phyloP scores from a whole-genome alignment of 2,888 invertebrate species.

The Chrysolina americana region DNA sequence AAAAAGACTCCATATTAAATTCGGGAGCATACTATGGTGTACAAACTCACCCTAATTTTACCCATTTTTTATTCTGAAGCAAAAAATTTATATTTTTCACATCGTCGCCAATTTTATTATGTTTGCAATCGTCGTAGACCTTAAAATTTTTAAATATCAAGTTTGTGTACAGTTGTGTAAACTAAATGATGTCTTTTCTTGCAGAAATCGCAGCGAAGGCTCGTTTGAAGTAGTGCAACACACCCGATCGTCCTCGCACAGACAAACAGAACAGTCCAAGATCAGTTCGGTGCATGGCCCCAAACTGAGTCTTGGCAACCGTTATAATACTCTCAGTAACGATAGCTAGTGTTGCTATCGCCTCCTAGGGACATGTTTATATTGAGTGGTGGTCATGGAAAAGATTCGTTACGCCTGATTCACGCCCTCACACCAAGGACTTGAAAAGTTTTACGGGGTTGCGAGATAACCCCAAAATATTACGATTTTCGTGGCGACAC shows the following conservation, averaged over 20 bases:
- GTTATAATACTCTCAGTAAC: conserved; percentile 75
- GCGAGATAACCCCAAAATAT: background rate
- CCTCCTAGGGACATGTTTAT: conserved; percentile 54
- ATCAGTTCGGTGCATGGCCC: conserved; percentile 71
- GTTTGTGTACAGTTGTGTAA: too few species aligned
- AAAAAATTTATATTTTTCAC: too few species aligned
- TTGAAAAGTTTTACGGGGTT: background rate
- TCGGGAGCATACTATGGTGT: too few species aligned
- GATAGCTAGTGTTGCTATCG: conserved; percentile 70
- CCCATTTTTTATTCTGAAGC: too few species aligned
- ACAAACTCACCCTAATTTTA: too few species aligned
- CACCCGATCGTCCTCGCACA: conserved; percentile 70
- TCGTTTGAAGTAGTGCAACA: conserved; percentile 75
- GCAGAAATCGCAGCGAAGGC: conserved; percentile 71
- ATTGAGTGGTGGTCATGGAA: conserved; percentile 52
- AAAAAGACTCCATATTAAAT: too few species aligned
- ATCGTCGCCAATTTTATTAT: too few species aligned
- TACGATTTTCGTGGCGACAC: background rate
- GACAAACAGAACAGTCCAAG: conserved; percentile 70
- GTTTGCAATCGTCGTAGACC: too few species aligned
- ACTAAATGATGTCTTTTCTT: conserved; percentile 41
- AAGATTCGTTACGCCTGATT: conserved; percentile 42
- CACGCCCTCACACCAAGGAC: conserved; percentile 28
- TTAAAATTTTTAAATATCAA: too few species aligned
- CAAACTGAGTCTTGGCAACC: conserved; percentile 76